Evolutionary conservation across 2,113 vertebrate genomes (phyloP).

Genomic region (Notothenia coriiceps): DNA sequence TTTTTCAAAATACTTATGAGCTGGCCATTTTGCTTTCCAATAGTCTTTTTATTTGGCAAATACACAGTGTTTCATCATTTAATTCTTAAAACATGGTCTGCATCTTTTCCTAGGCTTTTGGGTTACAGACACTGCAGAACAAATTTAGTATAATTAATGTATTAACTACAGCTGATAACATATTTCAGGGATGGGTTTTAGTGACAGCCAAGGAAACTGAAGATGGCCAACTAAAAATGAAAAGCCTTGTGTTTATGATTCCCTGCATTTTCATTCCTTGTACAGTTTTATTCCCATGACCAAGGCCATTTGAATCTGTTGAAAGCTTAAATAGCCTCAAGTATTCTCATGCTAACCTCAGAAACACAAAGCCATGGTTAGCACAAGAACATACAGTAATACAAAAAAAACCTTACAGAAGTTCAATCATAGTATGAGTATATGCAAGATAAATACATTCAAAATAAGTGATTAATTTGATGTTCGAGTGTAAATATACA

Average conservation of each 20-base stretch:
- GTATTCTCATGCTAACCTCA: conserved; percentile 1
- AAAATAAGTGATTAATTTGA: not conserved
- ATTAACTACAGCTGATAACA: conserved; percentile 35
- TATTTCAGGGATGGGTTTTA: conserved; percentile 22
- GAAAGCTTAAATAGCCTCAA: not conserved
- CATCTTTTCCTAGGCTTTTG: not conserved
- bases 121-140: not conserved
- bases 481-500: not conserved
- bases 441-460: not conserved
- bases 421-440: not conserved
- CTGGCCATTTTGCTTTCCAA: not conserved
- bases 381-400: not conserved
- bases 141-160: conserved; percentile 16
- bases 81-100: not conserved
- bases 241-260: conserved; percentile 23
- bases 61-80: not conserved
- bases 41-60: conserved; percentile 4
- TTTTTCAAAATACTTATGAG: not conserved
- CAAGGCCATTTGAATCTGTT: not conserved
- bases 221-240: conserved; percentile 10
- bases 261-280: conserved; percentile 3
- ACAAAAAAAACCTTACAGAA: not conserved
- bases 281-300: conserved; percentile 16
- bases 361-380: not conserved
- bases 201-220: conserved; percentile 9